Evolutionary conservation across 2,797 vertebrate species (phyloP), one percentile per base, ranked within the genome.

Genomic region (Oceanodroma leucorhoa): DNA sequence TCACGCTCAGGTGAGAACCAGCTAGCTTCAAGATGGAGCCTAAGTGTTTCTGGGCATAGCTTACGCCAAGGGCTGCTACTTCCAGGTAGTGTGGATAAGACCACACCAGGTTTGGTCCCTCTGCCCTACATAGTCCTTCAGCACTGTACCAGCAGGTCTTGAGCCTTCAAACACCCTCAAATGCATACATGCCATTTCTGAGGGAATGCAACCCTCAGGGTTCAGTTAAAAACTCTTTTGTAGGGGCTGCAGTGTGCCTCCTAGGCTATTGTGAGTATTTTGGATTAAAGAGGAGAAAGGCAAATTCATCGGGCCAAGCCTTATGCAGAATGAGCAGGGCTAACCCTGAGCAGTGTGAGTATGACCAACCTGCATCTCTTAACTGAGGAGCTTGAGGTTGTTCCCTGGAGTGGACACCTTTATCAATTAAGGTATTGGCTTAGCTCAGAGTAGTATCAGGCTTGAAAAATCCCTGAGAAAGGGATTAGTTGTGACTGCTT

Each of bases 361-460:
- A 4, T 21, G 27, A 50, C 27, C 14, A 46, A 0, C 27, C 23
- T 24, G 34, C 12, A 10, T 16, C 29, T 65, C 0, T 57, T 70
- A 77, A n/a, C 40, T 66, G 23, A n/a, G 51, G 5, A 10, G 16
- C 50, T 46, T 61, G 48, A 67, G 38, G 3, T 38, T 69, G 16
- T 66, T 87, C 15, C n/a, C 55, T 77, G 57, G 27, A 51, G 17
- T 27, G 32, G 15, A 24, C 36, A 26, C 21, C n/a, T 65, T 69
- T 30, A 8, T 58, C n/a, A 50, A 0, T 30, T 65, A 53, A 43
- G 13, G 13, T 83, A 22, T n/a, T n/a, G 10, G 50, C 10, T 82
- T 64, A 60, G 36, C 27, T 90, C 38, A 40, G 8, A 23, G 30
- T n/a, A 81, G 19, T 57, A 24, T n/a, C 45, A 60, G 15, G 20